Conservation (phyloP, 2,797 vertebrate species). For the Poecilia wingei region DNA sequence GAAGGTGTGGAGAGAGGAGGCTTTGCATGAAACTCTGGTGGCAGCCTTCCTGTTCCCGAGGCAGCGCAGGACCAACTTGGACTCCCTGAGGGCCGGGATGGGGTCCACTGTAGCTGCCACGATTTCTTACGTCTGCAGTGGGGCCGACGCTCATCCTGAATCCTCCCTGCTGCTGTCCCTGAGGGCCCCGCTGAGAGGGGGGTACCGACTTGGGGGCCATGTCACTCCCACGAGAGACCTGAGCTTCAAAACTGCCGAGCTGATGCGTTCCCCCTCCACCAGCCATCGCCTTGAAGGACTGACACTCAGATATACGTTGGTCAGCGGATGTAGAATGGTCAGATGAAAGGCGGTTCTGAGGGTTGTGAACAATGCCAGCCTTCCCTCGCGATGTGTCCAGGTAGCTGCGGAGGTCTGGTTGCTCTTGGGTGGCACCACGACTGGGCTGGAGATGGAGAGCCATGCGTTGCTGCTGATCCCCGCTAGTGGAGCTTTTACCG, state of each 20-base stretch:
- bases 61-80: slow-evolving; percentile 82
- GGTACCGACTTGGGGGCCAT: slow-evolving; percentile 86
- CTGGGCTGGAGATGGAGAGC: slow-evolving; percentile 88
- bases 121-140: slow-evolving; percentile 86
- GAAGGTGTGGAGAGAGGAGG: slow-evolving; percentile 90
- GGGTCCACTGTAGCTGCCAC: slow-evolving; percentile 85
- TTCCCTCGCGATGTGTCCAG: slow-evolving; percentile 93
- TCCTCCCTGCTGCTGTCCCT: slow-evolving; percentile 83
- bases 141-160: slow-evolving; percentile 89
- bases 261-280: slow-evolving; percentile 83
- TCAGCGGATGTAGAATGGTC: slow-evolving; percentile 87
- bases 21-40: slow-evolving; percentile 98
- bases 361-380: slow-evolving; percentile 85
- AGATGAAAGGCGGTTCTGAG: slow-evolving; percentile 85
- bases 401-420: slow-evolving; percentile 92
- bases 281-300: slow-evolving; percentile 88
- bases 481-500: slow-evolving; percentile 89
- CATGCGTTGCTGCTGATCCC: slow-evolving; percentile 87
- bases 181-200: slow-evolving; percentile 87
- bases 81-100: slow-evolving; percentile 88
- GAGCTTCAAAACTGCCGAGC: slow-evolving; percentile 87
- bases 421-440: slow-evolving; percentile 85
- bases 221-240: slow-evolving; percentile 90
- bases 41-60: slow-evolving; percentile 90
- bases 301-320: slow-evolving; percentile 90